phyloP scores from a whole-genome alignment of 2,888 invertebrate genomes.

The Rhagium mordax region DNA sequence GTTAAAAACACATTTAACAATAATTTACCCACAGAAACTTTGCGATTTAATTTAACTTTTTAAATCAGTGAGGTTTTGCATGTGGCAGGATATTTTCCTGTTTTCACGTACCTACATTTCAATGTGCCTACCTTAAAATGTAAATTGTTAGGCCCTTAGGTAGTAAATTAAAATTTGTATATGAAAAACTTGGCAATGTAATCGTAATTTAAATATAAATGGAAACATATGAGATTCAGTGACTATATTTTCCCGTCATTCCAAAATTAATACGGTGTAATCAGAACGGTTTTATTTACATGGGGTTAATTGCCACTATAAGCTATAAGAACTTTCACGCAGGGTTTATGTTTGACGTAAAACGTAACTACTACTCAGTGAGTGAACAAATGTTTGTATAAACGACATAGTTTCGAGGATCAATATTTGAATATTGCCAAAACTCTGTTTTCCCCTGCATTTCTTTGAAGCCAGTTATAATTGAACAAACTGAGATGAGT shows the following conservation, averaged over 20 bases:
- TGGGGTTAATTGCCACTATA: constrained; percentile 30
- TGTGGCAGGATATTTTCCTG: no score
- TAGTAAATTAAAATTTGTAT: no score
- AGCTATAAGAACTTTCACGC: constrained; percentile 22
- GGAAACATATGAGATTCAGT: not conserved
- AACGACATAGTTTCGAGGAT: constrained; percentile 49
- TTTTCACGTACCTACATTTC: no score
- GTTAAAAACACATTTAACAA: no score
- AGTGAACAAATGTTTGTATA: constrained; percentile 51
- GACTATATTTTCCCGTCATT: not conserved
- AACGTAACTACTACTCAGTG: constrained; percentile 37
- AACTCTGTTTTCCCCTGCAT: constrained; percentile 27
- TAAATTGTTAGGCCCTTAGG: no score
- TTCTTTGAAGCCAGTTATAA: constrained; percentile 44
- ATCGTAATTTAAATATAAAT: no score
- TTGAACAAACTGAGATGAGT: constrained; percentile 42
- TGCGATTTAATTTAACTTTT: no score
- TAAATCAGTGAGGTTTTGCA: no score
- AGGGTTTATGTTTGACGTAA: constrained; percentile 36
- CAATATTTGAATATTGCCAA: constrained; percentile 52
- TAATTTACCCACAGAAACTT: no score
- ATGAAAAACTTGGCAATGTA: no score
- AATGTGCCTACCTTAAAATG: no score
- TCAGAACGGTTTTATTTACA: constrained; percentile 19
- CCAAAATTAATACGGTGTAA: not conserved